Evolutionary conservation across 2,113 vertebrate genomes (phyloP), one percentile per base, ranked within the genome.

Genomic region (Cebidichthys violaceus): DNA sequence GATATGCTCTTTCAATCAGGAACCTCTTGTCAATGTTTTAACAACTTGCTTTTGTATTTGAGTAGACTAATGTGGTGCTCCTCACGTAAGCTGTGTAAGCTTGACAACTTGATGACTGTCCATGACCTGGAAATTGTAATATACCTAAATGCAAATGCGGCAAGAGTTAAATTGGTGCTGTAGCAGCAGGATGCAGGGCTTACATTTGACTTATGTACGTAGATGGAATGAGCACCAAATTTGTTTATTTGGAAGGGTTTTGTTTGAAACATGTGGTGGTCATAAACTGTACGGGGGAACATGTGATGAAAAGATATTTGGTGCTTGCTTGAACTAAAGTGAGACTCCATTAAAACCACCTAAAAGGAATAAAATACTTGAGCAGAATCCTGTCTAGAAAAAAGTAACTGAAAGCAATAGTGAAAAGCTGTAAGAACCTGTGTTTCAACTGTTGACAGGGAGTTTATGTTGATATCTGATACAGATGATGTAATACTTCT

Each of bases 131-230:
- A 37, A 10, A 45, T 4, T 67, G 17, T 45, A 31, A 77, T 67
- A 43, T 45, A 22, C 13, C 9, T 31, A 31, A 45, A 64, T 64
- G 13, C 15, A 55, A 70, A 41, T 57, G 18, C 33, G 52, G 22
- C 22, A 31, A 24, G 31, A 54, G n/a, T 50, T 47, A 17, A 15
- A 50, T 64, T 27, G 43, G 52, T 20, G 17, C 4, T 52, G 37
- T 10, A 65, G n/a, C 31, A 68, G 39, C 22, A 24, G 76, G 76
- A 74, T 4, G 3, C 20, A 37, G n/a, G 18, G 8, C n/a, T 39
- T 37, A 54, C 31, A 68, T 45, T 33, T 50, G 70, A 73, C 50
- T 47, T 59, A 24, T 61, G 76, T 59, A 24, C 55, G 76, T 13
- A 41, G 27, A 71, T 5, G 20, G 45, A 64, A 45, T 8, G n/a